These are phyloP conservation scores for Phyllostomus discolor DNA, from an alignment of 2,113 vertebrate species.

Conservation along the genomic window DNA sequence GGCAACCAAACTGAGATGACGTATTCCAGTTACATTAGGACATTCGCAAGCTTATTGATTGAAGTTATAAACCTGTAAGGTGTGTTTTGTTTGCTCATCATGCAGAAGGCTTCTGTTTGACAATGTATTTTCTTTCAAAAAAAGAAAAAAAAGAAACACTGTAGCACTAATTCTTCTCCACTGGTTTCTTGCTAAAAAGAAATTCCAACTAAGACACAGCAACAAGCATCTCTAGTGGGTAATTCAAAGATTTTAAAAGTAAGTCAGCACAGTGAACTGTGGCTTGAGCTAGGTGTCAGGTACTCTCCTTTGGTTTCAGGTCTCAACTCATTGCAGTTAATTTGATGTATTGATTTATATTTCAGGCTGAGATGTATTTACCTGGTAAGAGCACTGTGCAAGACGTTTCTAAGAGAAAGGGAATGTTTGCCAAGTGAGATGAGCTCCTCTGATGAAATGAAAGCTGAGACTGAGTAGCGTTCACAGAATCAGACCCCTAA, in stretches of 20 bases:
- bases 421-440: neutral
- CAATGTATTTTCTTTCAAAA: neutral
- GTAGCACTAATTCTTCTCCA: neutral
- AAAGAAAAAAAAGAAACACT: neutral
- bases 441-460: neutral
- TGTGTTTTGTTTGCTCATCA: constrained; percentile 52
- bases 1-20: constrained; percentile 53
- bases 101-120: neutral
- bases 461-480: neutral
- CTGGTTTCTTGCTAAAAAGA: neutral
- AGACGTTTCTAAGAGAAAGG: neutral
- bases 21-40: constrained; percentile 15
- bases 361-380: neutral
- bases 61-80: constrained; percentile 22
- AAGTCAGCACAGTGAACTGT: neutral
- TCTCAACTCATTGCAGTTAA: constrained; percentile 30
- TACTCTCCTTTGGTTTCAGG: neutral
- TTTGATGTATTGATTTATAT: constrained; percentile 41
- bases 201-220: neutral
- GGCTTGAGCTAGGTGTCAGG: neutral
- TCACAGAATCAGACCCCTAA: constrained; percentile 1
- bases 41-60: constrained; percentile 49
- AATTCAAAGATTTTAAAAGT: constrained; percentile 9
- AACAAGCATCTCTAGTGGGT: neutral
- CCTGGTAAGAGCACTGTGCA: neutral